These are phyloP conservation scores for Cantharis nigra DNA, from an alignment of 2,888 invertebrate genomes.

Conservation along the genomic window DNA sequence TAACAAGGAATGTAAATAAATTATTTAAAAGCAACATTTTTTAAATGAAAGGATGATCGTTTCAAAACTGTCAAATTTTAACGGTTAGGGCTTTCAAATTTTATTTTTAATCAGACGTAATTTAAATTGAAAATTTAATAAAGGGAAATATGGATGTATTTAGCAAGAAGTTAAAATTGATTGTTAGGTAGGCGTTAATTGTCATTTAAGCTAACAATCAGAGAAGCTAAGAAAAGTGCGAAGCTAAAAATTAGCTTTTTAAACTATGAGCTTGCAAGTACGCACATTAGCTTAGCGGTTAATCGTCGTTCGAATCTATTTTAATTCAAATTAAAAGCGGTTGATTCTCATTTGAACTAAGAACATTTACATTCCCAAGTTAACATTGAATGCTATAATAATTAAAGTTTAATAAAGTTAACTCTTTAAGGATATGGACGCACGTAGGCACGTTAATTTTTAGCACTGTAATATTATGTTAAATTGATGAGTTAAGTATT, in stretches of 20 bases:
- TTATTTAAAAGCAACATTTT: not conserved
- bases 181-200: no score
- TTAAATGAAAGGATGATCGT: no score
- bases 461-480: not conserved
- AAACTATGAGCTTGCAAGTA: not conserved
- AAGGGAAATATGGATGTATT: not conserved
- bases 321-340: not conserved
- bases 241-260: not conserved
- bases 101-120: not conserved
- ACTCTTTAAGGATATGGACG: not conserved
- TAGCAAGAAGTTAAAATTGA: no score
- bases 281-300: not conserved
- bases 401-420: not conserved
- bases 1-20: not conserved
- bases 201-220: no score
- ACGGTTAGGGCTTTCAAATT: no score
- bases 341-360: not conserved
- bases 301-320: not conserved
- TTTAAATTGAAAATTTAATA: not conserved
- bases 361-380: not conserved
- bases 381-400: not conserved
- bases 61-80: not conserved
- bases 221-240: no score
- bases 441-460: not conserved
- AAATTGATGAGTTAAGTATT: not conserved